These are phyloP conservation scores for Lasioglossum villosulum DNA, from an alignment of 2,888 invertebrate species.

Conservation along the genomic window DNA sequence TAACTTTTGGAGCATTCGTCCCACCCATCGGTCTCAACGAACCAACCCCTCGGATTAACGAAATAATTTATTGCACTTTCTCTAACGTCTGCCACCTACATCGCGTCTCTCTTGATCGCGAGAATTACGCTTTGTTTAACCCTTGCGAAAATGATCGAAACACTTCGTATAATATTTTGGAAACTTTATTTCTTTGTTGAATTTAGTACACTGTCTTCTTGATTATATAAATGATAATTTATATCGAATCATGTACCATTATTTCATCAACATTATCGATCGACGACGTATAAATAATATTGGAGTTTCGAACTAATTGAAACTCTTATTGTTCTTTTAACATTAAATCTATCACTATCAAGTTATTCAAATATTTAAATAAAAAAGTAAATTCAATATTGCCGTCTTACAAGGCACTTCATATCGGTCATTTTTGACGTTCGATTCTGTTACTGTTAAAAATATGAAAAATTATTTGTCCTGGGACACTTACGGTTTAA, in stretches of 20 bases:
- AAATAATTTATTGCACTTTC: slow-evolving; percentile 68
- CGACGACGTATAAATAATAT: no score
- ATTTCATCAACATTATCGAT: no score
- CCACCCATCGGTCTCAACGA: slow-evolving; percentile 48
- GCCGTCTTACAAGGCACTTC: not conserved
- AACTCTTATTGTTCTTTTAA: not conserved
- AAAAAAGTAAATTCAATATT: not conserved
- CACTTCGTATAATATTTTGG: not conserved
- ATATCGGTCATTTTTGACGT: not conserved
- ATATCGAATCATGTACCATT: no score
- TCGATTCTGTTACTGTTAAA: not conserved
- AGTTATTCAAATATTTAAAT: no score
- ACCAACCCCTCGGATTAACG: slow-evolving; percentile 55
- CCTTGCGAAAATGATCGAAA: not conserved
- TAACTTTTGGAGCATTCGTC: slow-evolving; percentile 52
- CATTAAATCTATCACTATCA: no score
- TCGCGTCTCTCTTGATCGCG: slow-evolving; percentile 13
- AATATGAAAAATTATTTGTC: not conserved
- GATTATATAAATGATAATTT: no score
- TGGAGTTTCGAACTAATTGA: not conserved
- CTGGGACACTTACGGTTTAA: not conserved
- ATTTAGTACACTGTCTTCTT: not conserved
- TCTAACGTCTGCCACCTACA: slow-evolving; percentile 57
- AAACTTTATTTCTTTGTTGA: not conserved
- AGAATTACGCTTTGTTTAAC: slow-evolving; percentile 27